Base-by-base conservation (phyloP, 2,888 invertebrate species). In the Spisula subtruncata region DNA sequence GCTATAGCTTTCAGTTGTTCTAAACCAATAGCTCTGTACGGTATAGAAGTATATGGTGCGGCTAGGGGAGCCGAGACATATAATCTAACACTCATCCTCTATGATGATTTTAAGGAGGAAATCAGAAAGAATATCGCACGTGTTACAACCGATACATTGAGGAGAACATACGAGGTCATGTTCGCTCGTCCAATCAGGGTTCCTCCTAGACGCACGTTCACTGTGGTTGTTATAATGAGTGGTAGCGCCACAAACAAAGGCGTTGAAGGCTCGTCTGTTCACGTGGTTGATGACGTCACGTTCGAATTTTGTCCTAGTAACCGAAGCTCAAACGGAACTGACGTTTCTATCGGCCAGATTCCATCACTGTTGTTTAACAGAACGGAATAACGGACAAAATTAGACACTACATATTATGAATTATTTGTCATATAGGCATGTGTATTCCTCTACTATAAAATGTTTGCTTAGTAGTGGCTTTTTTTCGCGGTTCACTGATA, bases 321-420 rank as follows among this genome's bases (percentile, higher is more conserved):
- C 66, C 81, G 90, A 16, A 92, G 92, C 81, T 90, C 91, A 12
- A 92, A 92, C 80, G 91, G 92, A 60, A 92, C 92, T 51, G 92
- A 88, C 86, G 85, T 92, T 41, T 91, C 89, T 5, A 89, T 92
- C 12, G 92, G 92, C 16, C 92, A 92, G 20, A 91, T 92, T 75
- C 89, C 92, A 25, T 41, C 81, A 0, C 46, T 92, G 14, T 82
- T 92, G 20, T 92, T 92, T 81, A 91, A 87, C 48, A 92, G 86
- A 32, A 91, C 92, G 8, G 90, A 88, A 29, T 92, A 48, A 90
- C 4, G 25, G 16, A 8, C 18, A 18, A 60, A 25, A 1, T 60
- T 60, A 10, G 51, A 51, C 41, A 41, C 2, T 41, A 41, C 41
- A 41, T 41, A 8, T 41, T 5, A 8, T 41, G 41, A 41, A 41